Conservation (phyloP, 1,140 invertebrate genomes). For the Triops cancriformis region DNA sequence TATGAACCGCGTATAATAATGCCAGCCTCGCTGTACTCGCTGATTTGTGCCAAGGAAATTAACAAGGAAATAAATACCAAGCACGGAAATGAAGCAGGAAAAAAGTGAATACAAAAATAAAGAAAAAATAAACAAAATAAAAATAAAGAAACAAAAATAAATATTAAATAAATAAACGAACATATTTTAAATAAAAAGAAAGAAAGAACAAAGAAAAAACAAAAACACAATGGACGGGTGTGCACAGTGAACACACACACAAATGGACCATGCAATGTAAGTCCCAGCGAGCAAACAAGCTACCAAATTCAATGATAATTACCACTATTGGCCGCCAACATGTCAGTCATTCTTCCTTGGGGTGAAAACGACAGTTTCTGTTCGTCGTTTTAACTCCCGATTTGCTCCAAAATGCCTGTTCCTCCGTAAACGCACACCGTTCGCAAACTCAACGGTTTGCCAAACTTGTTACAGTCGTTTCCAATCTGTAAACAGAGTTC, state of each 20-base stretch:
- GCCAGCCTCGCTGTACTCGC: slow-evolving; percentile 97
- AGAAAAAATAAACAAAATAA: too few relatives aligned
- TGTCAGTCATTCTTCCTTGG: slow-evolving; percentile 99
- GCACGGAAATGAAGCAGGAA: too few relatives aligned
- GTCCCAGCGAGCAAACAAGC: slow-evolving; percentile 1
- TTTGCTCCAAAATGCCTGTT: slow-evolving; percentile 93
- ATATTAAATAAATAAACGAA: neutral
- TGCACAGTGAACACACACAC: too few relatives aligned
- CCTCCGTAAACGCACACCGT: slow-evolving; percentile 98
- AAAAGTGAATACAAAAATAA: too few relatives aligned
- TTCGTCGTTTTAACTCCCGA: slow-evolving; percentile 93
- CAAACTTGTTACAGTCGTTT: slow-evolving; percentile 93
- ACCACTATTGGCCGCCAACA: slow-evolving; percentile 96
- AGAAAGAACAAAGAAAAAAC: too few relatives aligned
- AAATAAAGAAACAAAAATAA: neutral
- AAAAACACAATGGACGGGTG: too few relatives aligned
- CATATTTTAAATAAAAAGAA: too few relatives aligned
- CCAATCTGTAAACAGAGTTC: slow-evolving; percentile 99
- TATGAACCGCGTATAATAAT: slow-evolving; percentile 98
- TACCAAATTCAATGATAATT: slow-evolving; percentile 24
- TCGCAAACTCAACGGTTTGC: slow-evolving; percentile 72
- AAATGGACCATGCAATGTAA: too few relatives aligned
- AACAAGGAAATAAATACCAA: neutral
- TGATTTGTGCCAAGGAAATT: slow-evolving; percentile 80
- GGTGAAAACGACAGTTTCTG: slow-evolving; percentile 98